Percentiles rank a stretch among this genome's conserved stretches.
These are phyloP conservation scores for Thereuonema tuberculata DNA, from an alignment of 1,140 invertebrate genomes.

Conservation along the genomic window DNA sequence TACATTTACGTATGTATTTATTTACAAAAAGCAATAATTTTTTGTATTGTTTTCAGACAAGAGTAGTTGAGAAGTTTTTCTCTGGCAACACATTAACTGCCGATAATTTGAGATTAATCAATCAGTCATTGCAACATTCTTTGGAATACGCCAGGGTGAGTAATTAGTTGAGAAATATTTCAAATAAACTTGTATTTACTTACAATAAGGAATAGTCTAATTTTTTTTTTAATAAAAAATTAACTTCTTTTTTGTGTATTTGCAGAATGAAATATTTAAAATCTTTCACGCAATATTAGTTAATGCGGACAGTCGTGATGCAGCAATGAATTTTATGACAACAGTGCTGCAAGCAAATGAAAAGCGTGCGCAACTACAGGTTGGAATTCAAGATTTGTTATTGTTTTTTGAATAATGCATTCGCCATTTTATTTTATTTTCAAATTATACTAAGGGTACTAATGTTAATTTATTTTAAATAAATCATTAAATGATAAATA, in stretches of 20 bases:
- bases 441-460: too few species aligned
- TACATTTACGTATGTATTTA: too few species aligned
- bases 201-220: too few species aligned
- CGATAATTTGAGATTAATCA: constrained; percentile 25
- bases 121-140: constrained; percentile 28
- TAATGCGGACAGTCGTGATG: constrained; percentile 57
- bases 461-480: too few species aligned
- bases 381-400: too few species aligned
- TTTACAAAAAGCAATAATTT: too few species aligned
- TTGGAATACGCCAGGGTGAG: constrained; percentile 29
- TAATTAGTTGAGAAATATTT: too few species aligned
- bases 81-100: constrained; percentile 26
- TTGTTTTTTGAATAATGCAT: background rate
- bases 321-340: constrained; percentile 60
- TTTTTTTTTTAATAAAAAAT: background rate
- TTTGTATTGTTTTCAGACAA: constrained; percentile 28
- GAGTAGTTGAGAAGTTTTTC: constrained; percentile 34
- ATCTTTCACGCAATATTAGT: constrained; percentile 71
- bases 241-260: constrained; percentile 17
- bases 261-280: constrained; percentile 51
- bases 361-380: constrained; percentile 65
- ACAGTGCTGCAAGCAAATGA: constrained; percentile 62
- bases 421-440: too few species aligned
- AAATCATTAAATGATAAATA: background rate
- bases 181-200: too few species aligned